A percentile compares a stretch with the other conserved stretches of the same genome.
phyloP scores from a whole-genome alignment of 2,888 invertebrate species.

The Halictus ligatus region DNA sequence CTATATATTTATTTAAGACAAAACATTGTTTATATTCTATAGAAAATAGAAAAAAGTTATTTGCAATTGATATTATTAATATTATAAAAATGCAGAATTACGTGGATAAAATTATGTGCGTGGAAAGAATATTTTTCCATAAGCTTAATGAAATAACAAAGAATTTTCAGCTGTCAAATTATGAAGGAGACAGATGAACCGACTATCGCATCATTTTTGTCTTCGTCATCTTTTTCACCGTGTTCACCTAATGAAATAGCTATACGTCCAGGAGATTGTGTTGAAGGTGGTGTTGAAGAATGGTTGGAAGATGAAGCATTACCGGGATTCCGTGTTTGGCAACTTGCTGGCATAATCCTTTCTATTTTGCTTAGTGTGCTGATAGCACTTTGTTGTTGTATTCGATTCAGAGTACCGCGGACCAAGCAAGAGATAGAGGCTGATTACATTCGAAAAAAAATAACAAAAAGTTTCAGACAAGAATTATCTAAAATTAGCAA shows the following conservation, averaged over 20 bases:
- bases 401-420: conserved; percentile 95
- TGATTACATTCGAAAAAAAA: conserved; percentile 93
- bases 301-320: conserved; percentile 91
- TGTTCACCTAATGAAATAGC: conserved; percentile 73
- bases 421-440: conserved; percentile 98
- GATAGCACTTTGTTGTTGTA: conserved; percentile 94
- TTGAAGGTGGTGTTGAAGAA: conserved; percentile 82
- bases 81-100: neutral
- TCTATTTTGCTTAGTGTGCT: conserved; percentile 77
- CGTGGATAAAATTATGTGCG: neutral
- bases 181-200: conserved; percentile 49
- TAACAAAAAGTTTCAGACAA: conserved; percentile 93
- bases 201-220: conserved; percentile 47
- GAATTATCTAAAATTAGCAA: conserved; percentile 93
- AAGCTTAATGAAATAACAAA: neutral
- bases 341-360: conserved; percentile 84
- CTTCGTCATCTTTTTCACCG: conserved; percentile 66
- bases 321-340: conserved; percentile 92
- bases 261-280: conserved; percentile 74
- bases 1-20: conserved; percentile 3
- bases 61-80: neutral
- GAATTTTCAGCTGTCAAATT: conserved; percentile 35
- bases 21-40: conserved; percentile 17
- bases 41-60: conserved; percentile 10
- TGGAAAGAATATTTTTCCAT: neutral